Percentiles rank a stretch among this genome's conserved stretches.
These are phyloP conservation scores for Plectropomus leopardus DNA, from an alignment of 2,113 vertebrate genomes.

Conservation along the genomic window DNA sequence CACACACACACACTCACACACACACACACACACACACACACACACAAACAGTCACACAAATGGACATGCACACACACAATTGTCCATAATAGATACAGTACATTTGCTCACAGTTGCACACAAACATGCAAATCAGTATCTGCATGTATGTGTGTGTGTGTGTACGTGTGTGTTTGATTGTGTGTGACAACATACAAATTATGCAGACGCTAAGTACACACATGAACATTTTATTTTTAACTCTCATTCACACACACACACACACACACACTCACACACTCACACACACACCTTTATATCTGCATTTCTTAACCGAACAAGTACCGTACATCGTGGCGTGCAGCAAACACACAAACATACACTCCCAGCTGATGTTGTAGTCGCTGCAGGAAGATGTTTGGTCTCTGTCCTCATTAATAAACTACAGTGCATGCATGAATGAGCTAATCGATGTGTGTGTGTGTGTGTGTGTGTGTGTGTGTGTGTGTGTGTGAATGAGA, in stretches of 20 bases:
- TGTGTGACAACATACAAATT: too few species aligned
- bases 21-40: slow-evolving; percentile 17
- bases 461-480: slow-evolving; percentile 7
- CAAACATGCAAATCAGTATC: too few species aligned
- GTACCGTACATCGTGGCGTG: not conserved
- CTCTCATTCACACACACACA: not conserved
- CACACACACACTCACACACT: not conserved
- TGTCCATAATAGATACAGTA: too few species aligned
- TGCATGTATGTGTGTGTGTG: too few species aligned
- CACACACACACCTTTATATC: slow-evolving; percentile 4
- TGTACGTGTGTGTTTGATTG: too few species aligned
- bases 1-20: slow-evolving; percentile 20
- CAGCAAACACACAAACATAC: slow-evolving; percentile 6
- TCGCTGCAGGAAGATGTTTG: slow-evolving; percentile 10
- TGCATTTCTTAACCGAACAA: not conserved
- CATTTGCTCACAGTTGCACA: too few species aligned
- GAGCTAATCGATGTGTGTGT: slow-evolving; percentile 27
- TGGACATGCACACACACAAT: too few species aligned
- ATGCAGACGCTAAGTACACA: too few species aligned
- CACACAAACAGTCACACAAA: too few species aligned
- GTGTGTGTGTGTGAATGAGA: not conserved
- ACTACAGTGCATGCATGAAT: slow-evolving; percentile 55
- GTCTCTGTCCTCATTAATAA: slow-evolving; percentile 73
- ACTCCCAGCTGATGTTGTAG: not conserved
- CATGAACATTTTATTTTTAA: too few species aligned